Conservation (phyloP, 2,888 invertebrate genomes). For the Melikaiella ostensackeni region DNA sequence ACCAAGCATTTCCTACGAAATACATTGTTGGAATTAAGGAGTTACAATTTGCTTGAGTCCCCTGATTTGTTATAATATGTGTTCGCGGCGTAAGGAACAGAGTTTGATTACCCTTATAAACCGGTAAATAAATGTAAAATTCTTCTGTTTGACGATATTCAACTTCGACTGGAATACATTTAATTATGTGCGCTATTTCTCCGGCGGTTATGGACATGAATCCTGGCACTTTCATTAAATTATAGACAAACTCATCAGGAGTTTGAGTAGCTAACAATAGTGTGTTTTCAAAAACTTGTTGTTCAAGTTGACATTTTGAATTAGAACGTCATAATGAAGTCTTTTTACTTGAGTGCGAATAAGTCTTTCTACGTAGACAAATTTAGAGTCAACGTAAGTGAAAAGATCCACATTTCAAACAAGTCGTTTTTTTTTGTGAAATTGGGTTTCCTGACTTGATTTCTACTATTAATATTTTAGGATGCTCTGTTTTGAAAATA, state of each 20-base stretch:
- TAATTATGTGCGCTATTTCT: constrained; percentile 61
- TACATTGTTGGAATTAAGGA: constrained; percentile 43
- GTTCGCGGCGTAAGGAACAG: constrained; percentile 55
- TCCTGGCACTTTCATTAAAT: constrained; percentile 58
- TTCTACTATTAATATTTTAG: no score
- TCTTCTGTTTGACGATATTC: constrained; percentile 40
- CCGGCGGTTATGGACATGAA: constrained; percentile 58
- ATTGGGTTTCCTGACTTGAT: no score
- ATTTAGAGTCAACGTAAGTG: no score
- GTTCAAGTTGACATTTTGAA: constrained; percentile 55
- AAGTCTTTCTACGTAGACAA: no score
- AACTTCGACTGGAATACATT: constrained; percentile 57
- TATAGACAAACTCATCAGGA: constrained; percentile 60
- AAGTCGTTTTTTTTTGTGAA: no score
- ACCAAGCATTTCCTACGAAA: constrained; percentile 50
- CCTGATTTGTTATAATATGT: constrained; percentile 48
- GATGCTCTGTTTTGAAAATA: no score
- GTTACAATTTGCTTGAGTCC: no score
- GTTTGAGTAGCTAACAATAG: constrained; percentile 53
- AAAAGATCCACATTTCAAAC: no score
- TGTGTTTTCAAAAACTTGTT: constrained; percentile 59
- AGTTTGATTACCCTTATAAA: constrained; percentile 25
- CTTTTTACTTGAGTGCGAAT: no score
- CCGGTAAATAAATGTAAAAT: constrained; percentile 52
- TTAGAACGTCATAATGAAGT: no score